phyloP scores from a whole-genome alignment of 2,113 vertebrate species.

The Mystacornis crossleyi region DNA sequence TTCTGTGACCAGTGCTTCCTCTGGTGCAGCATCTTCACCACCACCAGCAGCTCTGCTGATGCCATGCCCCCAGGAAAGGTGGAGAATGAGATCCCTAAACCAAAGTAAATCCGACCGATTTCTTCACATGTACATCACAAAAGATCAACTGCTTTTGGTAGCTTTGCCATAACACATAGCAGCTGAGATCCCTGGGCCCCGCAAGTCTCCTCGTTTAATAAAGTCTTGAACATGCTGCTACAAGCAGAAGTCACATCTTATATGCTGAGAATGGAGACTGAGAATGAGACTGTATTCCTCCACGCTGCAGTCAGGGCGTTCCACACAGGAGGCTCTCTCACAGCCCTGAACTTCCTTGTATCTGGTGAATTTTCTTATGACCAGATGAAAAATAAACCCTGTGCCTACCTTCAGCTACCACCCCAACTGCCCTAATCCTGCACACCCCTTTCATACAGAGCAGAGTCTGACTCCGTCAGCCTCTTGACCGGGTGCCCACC shows the following conservation, averaged over 20 bases:
- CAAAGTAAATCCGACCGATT: rapidly evolving
- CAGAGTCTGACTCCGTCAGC: rapidly evolving
- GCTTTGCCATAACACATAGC: rapidly evolving
- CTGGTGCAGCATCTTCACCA: rapidly evolving
- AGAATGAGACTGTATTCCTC: rapidly evolving
- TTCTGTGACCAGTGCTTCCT: not conserved
- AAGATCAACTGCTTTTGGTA: not conserved
- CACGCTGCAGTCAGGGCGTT: rapidly evolving
- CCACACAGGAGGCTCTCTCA: not conserved
- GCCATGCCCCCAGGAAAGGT: not conserved
- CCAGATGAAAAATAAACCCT: not conserved
- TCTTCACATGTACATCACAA: not conserved
- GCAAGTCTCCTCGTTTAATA: rapidly evolving
- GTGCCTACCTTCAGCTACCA: not conserved
- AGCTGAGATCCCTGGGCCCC: not conserved
- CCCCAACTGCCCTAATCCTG: not conserved
- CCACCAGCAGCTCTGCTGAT: not conserved
- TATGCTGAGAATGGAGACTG: rapidly evolving
- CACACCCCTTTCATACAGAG: rapidly evolving
- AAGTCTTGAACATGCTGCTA: rapidly evolving
- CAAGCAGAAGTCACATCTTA: rapidly evolving
- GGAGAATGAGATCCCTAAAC: not conserved
- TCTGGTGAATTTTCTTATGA: not conserved
- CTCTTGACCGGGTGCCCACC: rapidly evolving
- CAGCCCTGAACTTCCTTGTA: rapidly evolving